These are phyloP conservation scores for Archivesica marissinica DNA, from an alignment of 1,140 invertebrate genomes.

Conservation along the genomic window DNA sequence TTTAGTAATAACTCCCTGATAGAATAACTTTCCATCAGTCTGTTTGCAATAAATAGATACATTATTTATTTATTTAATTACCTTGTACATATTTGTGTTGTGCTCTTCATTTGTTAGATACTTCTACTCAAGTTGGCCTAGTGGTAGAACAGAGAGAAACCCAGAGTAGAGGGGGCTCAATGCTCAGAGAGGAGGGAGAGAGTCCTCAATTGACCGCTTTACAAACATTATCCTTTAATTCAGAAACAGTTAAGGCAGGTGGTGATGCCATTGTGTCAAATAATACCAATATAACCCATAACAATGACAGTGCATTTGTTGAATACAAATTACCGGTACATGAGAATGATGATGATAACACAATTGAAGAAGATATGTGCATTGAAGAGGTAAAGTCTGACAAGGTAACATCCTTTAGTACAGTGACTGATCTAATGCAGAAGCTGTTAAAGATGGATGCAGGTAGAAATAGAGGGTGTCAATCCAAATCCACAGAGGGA, in stretches of 20 bases:
- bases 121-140: neutral
- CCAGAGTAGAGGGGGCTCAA: slow-evolving; percentile 43
- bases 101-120: slow-evolving; percentile 44
- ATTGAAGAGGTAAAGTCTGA: neutral
- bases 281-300: neutral
- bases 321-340: no score
- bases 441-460: neutral
- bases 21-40: neutral
- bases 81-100: neutral
- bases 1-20: no score
- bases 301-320: neutral
- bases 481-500: neutral
- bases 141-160: slow-evolving; percentile 39
- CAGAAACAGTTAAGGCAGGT: no score
- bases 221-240: no score
- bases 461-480: neutral
- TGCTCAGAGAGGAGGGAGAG: slow-evolving; percentile 30
- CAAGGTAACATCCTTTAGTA: neutral
- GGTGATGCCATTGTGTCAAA: no score
- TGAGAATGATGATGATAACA: neutral
- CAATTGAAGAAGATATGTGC: neutral
- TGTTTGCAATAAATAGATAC: neutral
- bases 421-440: neutral
- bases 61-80: neutral
- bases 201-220: no score